Evolutionary conservation across 2,888 invertebrate genomes (phyloP).

Genomic region (Macrophya alboannulata): DNA sequence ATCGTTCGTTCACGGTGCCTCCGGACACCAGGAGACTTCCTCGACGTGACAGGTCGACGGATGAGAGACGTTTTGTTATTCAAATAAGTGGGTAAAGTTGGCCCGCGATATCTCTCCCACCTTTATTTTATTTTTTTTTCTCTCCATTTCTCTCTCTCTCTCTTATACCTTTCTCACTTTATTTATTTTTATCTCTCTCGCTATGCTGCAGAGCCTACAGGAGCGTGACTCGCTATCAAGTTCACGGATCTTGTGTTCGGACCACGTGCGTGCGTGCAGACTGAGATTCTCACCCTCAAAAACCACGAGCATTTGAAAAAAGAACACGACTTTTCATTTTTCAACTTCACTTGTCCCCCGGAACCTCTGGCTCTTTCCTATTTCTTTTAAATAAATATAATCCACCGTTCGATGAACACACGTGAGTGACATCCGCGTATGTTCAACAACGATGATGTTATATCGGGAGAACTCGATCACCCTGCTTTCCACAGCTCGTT

Average conservation of each 20-base stretch:
- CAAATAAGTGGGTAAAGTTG: constrained; percentile 39
- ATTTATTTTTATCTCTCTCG: background rate
- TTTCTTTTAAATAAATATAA: background rate
- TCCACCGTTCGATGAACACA: too few species aligned
- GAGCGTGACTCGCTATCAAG: constrained; percentile 48
- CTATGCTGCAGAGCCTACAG: background rate
- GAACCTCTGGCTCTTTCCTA: too few species aligned
- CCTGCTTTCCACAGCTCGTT: constrained; percentile 31
- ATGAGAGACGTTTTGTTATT: constrained; percentile 61
- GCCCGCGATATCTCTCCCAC: constrained; percentile 38
- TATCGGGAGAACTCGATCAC: background rate
- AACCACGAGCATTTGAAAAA: background rate
- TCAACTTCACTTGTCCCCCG: background rate
- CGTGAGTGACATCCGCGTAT: background rate
- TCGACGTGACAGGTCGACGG: constrained; percentile 68
- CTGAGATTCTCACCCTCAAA: constrained; percentile 15
- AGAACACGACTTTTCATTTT: background rate
- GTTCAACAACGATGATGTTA: background rate
- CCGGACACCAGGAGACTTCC: constrained; percentile 57
- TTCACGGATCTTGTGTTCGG: constrained; percentile 26
- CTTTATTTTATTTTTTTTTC: too few species aligned
- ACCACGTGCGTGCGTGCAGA: background rate
- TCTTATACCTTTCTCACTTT: background rate
- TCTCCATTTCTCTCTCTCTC: background rate
- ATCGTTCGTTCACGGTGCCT: constrained; percentile 28